A percentile compares a stretch with the other conserved stretches of the same genome.
phyloP scores from a whole-genome alignment of 2,888 invertebrate genomes.

The Cacoxenus indagator region DNA sequence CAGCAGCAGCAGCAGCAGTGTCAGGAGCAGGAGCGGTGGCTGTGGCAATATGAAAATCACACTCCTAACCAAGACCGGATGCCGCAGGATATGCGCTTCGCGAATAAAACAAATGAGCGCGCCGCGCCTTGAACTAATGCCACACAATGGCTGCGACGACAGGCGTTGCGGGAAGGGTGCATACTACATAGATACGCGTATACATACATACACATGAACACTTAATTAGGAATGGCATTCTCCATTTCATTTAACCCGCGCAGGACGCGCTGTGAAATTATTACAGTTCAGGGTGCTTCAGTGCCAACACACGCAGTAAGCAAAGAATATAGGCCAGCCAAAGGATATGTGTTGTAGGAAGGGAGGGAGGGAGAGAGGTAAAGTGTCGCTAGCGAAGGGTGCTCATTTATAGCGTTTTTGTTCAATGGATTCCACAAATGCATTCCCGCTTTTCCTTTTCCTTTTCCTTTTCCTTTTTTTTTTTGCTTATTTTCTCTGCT shows the following conservation, averaged over 20 bases:
- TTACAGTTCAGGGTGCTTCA: conserved; percentile 42
- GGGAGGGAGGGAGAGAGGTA: conserved; percentile 28
- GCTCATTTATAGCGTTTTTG: conserved; percentile 15
- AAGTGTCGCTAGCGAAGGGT: conserved; percentile 19
- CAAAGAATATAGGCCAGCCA: not conserved
- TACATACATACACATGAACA: conserved; percentile 23
- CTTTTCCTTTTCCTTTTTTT: not conserved
- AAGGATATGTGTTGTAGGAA: conserved; percentile 31
- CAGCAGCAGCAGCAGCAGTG: conserved; percentile 33
- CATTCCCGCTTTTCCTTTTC: conserved; percentile 14
- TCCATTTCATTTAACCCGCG: conserved; percentile 67
- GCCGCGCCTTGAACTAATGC: conserved; percentile 43
- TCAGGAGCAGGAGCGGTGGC: conserved; percentile 45
- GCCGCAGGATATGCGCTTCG: conserved; percentile 41
- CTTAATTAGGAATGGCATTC: conserved; percentile 65
- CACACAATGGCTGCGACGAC: conserved; percentile 66
- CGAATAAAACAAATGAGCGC: conserved; percentile 45
- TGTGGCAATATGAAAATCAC: conserved; percentile 18
- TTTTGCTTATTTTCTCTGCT: conserved; percentile 21
- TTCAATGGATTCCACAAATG: conserved; percentile 14
- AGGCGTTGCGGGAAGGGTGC: conserved; percentile 55
- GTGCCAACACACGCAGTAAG: not conserved
- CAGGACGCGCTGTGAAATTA: conserved; percentile 17
- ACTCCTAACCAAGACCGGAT: conserved; percentile 26
- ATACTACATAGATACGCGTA: conserved; percentile 26